phyloP scores from a whole-genome alignment of 2,113 vertebrate species.

The Plecturocebus donacophilus region DNA sequence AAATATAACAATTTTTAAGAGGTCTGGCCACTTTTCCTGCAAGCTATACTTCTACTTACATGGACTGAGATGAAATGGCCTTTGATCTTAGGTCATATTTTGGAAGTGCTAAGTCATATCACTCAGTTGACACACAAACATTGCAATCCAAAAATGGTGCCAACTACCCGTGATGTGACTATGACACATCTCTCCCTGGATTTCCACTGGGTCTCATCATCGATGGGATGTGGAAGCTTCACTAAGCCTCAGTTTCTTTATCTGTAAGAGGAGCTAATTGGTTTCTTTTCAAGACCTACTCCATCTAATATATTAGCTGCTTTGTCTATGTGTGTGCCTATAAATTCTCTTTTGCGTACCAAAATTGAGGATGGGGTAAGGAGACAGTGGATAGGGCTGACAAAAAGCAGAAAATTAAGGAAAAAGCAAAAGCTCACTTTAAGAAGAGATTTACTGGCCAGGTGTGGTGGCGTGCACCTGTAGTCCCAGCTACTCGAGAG shows the following conservation, averaged over 20 bases:
- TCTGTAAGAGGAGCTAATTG: neutral
- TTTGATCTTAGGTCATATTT: neutral
- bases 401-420: neutral
- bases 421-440: neutral
- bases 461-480: too few relatives aligned
- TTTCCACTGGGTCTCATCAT: neutral
- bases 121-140: neutral
- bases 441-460: neutral
- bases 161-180: neutral
- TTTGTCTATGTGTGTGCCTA: neutral
- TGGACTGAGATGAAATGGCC: neutral
- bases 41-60: neutral
- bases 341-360: neutral
- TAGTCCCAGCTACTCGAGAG: too few relatives aligned
- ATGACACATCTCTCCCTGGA: neutral
- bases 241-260: neutral
- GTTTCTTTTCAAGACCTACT: neutral
- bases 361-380: neutral
- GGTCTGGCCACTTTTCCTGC: neutral
- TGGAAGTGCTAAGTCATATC: neutral
- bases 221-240: neutral
- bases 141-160: neutral
- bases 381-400: neutral
- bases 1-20: neutral
- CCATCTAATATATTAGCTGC: neutral